Evolutionary conservation across 2,797 vertebrate genomes (phyloP).

Genomic region (Numenius phaeopus): DNA sequence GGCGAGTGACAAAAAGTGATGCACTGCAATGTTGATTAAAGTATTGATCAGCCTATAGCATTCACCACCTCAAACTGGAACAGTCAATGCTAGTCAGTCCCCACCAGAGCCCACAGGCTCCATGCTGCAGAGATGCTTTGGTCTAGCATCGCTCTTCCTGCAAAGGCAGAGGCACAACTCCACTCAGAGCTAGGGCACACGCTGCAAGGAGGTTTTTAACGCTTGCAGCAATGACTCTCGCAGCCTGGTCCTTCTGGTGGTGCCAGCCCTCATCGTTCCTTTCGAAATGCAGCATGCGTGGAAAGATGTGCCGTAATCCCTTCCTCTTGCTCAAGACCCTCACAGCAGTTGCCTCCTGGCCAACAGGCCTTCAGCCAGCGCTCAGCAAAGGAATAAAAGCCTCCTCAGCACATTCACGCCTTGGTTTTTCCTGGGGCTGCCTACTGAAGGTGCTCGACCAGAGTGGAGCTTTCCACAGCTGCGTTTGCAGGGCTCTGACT

Average conservation of each 20-base stretch:
- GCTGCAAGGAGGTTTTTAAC: not conserved
- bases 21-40: slow-evolving; percentile 6
- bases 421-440: not conserved
- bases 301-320: not conserved
- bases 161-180: not conserved
- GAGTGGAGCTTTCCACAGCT: not conserved
- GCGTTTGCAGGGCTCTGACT: not conserved
- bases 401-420: not conserved
- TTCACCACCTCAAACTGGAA: not conserved
- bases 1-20: not conserved
- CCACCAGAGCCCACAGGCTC: not conserved
- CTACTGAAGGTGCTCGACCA: too few species aligned
- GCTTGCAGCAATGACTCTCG: not conserved
- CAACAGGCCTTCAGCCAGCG: not conserved
- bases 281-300: accelerated
- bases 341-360: not conserved
- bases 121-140: not conserved
- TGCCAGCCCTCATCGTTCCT: not conserved
- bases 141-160: not conserved
- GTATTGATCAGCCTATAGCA: slow-evolving; percentile 40
- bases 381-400: not conserved
- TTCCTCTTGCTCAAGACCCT: not conserved
- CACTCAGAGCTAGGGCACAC: too few species aligned
- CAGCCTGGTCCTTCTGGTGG: not conserved
- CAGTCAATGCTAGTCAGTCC: not conserved